These are phyloP conservation scores for Pseudococcus longispinus DNA, from an alignment of 2,888 invertebrate species.

Conservation along the genomic window DNA sequence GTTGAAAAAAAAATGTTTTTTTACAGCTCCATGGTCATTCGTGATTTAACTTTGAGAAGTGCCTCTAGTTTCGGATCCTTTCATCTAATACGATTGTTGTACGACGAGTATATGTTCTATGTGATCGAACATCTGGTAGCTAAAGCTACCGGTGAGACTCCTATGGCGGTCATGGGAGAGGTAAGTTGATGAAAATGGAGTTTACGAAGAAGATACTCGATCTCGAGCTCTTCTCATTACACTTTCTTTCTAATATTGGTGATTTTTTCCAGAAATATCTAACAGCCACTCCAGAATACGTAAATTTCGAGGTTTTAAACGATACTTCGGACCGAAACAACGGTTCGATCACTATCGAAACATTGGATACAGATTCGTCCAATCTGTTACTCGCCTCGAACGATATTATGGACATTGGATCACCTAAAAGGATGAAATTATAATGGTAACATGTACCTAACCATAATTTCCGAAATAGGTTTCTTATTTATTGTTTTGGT, in stretches of 20 bases:
- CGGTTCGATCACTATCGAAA: slow-evolving; percentile 40
- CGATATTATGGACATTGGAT: slow-evolving; percentile 42
- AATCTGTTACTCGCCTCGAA: slow-evolving; percentile 47
- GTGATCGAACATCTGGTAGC: slow-evolving; percentile 97
- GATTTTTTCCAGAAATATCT: slow-evolving; percentile 45
- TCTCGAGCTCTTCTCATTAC: neutral
- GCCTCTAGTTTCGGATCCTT: slow-evolving; percentile 99
- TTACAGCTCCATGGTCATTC: slow-evolving; percentile 92
- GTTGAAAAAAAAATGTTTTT: slow-evolving; percentile 58
- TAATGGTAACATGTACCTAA: slow-evolving; percentile 16
- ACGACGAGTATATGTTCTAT: slow-evolving; percentile 99
- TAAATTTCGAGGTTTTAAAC: slow-evolving; percentile 27
- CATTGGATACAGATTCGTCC: slow-evolving; percentile 45
- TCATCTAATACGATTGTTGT: slow-evolving; percentile 94
- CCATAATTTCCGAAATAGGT: neutral
- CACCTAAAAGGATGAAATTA: slow-evolving; percentile 51
- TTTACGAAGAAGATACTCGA: neutral
- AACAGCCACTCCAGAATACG: slow-evolving; percentile 26
- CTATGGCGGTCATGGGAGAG: slow-evolving; percentile 90
- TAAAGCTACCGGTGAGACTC: slow-evolving; percentile 85
- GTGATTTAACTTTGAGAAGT: slow-evolving; percentile 93
- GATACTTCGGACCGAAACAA: slow-evolving; percentile 21
- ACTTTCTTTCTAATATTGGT: neutral
- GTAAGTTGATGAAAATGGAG: slow-evolving; percentile 62
- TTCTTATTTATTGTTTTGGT: neutral